phyloP scores from a whole-genome alignment of 2,888 invertebrate species.

The Rhogogaster chlorosoma region DNA sequence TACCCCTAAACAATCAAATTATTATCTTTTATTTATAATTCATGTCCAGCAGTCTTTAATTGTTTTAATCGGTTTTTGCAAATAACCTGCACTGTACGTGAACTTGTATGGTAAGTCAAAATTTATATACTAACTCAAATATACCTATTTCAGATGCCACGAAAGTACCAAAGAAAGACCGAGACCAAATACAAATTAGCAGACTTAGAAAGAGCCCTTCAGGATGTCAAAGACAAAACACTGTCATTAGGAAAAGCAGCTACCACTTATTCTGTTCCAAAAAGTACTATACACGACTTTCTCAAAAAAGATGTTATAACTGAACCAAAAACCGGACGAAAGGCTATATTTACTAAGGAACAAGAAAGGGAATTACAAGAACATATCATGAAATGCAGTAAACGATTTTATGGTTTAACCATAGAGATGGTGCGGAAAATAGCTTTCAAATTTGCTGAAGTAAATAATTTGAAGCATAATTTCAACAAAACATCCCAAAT shows the following conservation, averaged over 20 bases:
- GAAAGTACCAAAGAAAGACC: slow-evolving; percentile 1
- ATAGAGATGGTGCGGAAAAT: slow-evolving; percentile 58
- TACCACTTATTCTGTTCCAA: slow-evolving; percentile 12
- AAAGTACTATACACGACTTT: background rate
- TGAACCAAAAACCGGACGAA: background rate
- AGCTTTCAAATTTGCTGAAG: slow-evolving; percentile 60
- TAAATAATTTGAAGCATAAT: slow-evolving; percentile 59
- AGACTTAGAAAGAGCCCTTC: background rate
- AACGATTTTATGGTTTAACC: slow-evolving; percentile 55
- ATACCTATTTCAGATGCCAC: background rate
- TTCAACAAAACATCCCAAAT: slow-evolving; percentile 59
- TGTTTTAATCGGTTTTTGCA: background rate
- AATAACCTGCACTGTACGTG: background rate
- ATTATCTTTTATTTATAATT: background rate
- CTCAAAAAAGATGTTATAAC: background rate
- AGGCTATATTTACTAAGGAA: slow-evolving; percentile 4
- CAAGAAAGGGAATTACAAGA: background rate
- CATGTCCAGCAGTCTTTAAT: background rate
- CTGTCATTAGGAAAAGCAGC: slow-evolving; percentile 6
- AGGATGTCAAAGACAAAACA: background rate
- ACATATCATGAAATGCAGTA: slow-evolving; percentile 45
- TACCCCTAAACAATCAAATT: background rate
- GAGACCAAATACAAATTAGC: background rate
- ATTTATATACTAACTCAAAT: background rate
- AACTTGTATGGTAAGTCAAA: background rate